Base-by-base conservation (phyloP, 1,140 invertebrate species). In the Druon quercuslanigerum region DNA sequence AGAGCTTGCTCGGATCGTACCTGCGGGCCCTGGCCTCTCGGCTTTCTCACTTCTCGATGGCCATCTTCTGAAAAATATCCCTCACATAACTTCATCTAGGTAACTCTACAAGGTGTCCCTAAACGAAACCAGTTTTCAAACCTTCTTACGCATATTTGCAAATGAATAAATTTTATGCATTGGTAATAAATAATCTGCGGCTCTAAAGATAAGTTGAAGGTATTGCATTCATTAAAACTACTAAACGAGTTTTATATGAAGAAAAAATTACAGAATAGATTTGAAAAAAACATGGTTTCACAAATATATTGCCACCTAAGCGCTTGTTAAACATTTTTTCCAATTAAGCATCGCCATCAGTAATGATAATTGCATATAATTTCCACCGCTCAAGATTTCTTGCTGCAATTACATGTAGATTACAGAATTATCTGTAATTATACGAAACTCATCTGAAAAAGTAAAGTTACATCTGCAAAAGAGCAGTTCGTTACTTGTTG, bases 1-100 rank as follows among this genome's bases (percentile, higher is more conserved):
- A 72, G 73, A 74, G 51, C 74, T 50, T 75, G 50, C 72, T 79
- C 46, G 56, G 33, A 77, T 73, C 74, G 72, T 77, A 74, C 80
- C 76, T 72, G 70, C 72, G 51, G 72, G 73, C 84, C 79, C 79
- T 60, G 57, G 78, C 79, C 74, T 50, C 72, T 76, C 66, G 76
- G 50, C 51, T 73, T 77, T 77, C 75, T 74, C 76, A 54, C 77
- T 78, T 73, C 78, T 80, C 66, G 14, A 75, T 73, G 72, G 40
- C 16, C 17, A 73, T 66, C 25, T 66, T 66, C 25, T 66, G 3
- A 40, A 33, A 66, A 66, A 66, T 7, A 40, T 54, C 52, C 52
- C 57, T 25, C 19, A 60, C 20, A 25, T 33, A 33, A 66, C 16
- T 46, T 66, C 25, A 66, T 66, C 40, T 54, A 54, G 2, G n/a